Base-by-base conservation (phyloP, 2,797 vertebrate genomes). In the Microchirus variegatus region DNA sequence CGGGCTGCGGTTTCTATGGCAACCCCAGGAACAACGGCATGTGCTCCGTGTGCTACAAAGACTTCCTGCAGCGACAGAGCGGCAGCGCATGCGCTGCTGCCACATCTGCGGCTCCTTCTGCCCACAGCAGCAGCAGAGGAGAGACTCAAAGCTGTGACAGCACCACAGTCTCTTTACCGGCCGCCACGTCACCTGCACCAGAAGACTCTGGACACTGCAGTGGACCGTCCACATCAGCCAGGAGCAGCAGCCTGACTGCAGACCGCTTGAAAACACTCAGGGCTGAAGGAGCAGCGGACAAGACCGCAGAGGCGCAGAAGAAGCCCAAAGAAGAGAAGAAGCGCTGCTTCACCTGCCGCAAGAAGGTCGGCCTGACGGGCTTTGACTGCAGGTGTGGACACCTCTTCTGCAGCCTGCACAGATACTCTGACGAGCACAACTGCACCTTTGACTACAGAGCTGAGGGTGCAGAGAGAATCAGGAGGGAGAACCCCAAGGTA, bases 391-490 rank as follows among this genome's bases (percentile, higher is more conserved):
- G 64, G 31, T 67, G 64, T 47, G 95, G 96, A 46, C 92, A 95
- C 15, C 74, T 96, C 62, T 97, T 94, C 87, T 97, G 95, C 36
- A 91, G 94, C 37, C 83, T 90, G 37, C 95, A 97, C 77, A 93
- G 95, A 74, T 96, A 96, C 76, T 96, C 95, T 51, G 95, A 96
- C 37, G 85, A 94, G 69, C 96, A 97, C 92, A 93, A 82, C 80
- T 96, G 95, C 81, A 94, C 94, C 81, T 96, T 94, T 70, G 94
- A 97, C 88, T 96, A 97, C 90, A 95, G 94, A 92, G 94, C 95
- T 3, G 95, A 96, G 35, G 96, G 94, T 56, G 95, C 94, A 53
- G 94, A 95, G 89, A 96, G 94, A 86, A 95, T 96, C 90, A 94
- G 94, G 90, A 96, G 95, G 93, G 95, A 96, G 89, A 97, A 97